Base-by-base conservation (phyloP, 1,140 invertebrate species). In the Melipona quadrifasciata region DNA sequence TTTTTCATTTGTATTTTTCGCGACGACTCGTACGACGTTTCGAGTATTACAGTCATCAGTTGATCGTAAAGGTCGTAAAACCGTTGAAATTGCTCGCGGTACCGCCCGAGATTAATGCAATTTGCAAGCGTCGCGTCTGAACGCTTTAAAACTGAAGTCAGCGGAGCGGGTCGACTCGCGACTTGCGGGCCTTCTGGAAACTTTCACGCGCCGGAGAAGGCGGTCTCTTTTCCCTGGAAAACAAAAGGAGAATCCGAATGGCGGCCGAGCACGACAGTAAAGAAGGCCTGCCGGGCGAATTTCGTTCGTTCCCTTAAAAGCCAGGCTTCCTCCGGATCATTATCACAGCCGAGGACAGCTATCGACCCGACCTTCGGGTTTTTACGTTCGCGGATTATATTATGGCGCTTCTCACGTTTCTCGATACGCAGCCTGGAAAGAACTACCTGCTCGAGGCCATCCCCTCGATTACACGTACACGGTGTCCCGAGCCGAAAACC, bases 401-500 rank as follows among this genome's bases (percentile, higher is more conserved):
- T 83, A 83, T 83, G 79, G 82, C 82, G 75, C 82, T 78, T 83
- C 82, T 83, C 82, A 83, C 82, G 75, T 83, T 83, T 79, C 82
- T 58, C 82, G 82, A 83, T 83, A 83, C 65, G 82, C 75, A 51
- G 67, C 74, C 39, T 71, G 75, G 21, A 83, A 78, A 71, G 81
- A 78, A 70, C 82, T 78, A 79, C 55, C 80, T 75, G 47, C 34
- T 55, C 75, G 65, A 83, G 67, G 75, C 65, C 71, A 31, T 78
- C 53, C 65, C n/a, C 74, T 57, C 39, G 39, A 31, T 67, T 64
- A 47, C 24, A 71, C 47, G 68, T 67, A 76, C 55, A 78, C 34
- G 65, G 75, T 61, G 75, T 79, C 74, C n/a, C n/a, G 31, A 61
- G 58, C 14, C 27, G 64, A 57, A 76, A 74, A 74, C 21, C n/a